phyloP scores from a whole-genome alignment of 2,888 invertebrate genomes.

The Nebria salina region DNA sequence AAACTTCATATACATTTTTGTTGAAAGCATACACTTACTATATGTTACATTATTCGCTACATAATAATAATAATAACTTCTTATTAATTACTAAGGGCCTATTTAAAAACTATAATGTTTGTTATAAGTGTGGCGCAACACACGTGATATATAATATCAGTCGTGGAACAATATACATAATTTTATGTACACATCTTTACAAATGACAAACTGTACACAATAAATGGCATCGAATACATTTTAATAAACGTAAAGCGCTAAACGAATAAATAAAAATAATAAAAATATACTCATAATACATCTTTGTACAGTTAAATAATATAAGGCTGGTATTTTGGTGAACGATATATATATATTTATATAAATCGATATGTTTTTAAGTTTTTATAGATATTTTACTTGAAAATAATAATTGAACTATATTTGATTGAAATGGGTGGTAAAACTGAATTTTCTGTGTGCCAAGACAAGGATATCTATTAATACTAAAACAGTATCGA shows the following conservation, averaged over 20 bases:
- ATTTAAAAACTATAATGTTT: conserved; percentile 35
- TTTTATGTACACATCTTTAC: conserved; percentile 51
- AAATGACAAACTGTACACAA: conserved; percentile 47
- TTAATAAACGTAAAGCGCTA: conserved; percentile 8
- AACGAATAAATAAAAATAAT: neutral
- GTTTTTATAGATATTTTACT: neutral
- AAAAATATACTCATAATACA: neutral
- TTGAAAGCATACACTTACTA: conserved; percentile 45
- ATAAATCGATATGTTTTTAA: neutral
- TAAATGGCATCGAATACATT: conserved; percentile 38
- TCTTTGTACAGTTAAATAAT: neutral
- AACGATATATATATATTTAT: neutral
- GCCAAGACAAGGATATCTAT: neutral
- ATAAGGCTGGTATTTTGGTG: no score
- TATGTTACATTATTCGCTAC: conserved; percentile 41
- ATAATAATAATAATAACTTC: conserved; percentile 20
- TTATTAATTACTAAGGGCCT: conserved; percentile 13
- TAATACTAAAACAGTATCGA: neutral
- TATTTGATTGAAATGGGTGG: no score
- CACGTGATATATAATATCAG: conserved; percentile 50
- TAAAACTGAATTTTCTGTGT: no score
- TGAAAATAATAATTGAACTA: neutral
- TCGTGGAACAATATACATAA: conserved; percentile 51
- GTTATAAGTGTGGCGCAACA: conserved; percentile 27
- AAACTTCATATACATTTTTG: conserved; percentile 39